Base-by-base conservation (phyloP, 2,797 vertebrate genomes). In the Percopsis omiscomaycus region DNA sequence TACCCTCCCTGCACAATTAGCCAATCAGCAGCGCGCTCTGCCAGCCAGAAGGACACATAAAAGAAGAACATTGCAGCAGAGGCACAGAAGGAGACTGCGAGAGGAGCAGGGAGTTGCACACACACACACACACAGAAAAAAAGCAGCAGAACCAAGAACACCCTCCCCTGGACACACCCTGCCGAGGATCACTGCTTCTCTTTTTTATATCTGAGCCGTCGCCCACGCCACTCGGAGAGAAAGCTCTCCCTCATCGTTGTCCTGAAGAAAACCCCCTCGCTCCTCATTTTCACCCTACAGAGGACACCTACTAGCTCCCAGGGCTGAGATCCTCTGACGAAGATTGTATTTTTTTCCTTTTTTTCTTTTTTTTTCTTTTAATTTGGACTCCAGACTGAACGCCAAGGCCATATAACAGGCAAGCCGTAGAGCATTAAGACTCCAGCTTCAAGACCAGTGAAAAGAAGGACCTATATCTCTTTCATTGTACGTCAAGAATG, bases 21-120 rank as follows among this genome's bases (percentile, higher is more conserved):
- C 93, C 93, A 94, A 94, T 94, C 91, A 92, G 92, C 86, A 77
- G 82, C 84, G 69, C 72, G 84, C 90, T 89, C 85, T 87, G 89
- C 82, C 90, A 91, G 90, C 84, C 90, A 91, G 92, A 89, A 92
- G 91, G 90, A 92, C 84, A 87, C 92, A 94, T 93, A 93, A 94
- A 93, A 93, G 93, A 93, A 93, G 92, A 92, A 92, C 91, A 93
- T 94, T 94, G 92, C 93, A 94, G 92, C 90, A 93, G 90, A 92
- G 91, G 90, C 90, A 92, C 91, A 93, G 91, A 94, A 92, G 92
- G 89, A 93, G 92, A 89, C 89, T 89, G 91, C 83, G 78, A 90
- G 89, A 88, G 90, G 89, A 92, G 89, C 89, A 87, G 90, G 92
- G 91, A 92, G 92, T 91, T 89, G 81, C 82, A 92, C 87, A 92